Evolutionary conservation across 2,888 invertebrate genomes (phyloP).

Genomic region (Dinocampus coccinellae): DNA sequence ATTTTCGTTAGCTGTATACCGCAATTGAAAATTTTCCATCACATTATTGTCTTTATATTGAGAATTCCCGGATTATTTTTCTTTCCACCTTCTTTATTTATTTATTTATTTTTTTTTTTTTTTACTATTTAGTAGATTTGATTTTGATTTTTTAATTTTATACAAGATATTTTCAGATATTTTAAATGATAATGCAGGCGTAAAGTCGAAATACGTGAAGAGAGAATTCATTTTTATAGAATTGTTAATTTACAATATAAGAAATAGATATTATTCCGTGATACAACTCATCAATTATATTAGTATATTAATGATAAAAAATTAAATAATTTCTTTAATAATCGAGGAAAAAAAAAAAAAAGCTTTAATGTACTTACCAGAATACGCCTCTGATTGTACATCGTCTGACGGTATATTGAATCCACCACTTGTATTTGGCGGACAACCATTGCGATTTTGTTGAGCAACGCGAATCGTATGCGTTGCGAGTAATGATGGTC

Average conservation of each 20-base stretch:
- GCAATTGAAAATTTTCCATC: constrained; percentile 10
- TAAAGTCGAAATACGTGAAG: no score
- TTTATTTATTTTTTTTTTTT: no score
- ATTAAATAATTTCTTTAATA: not conserved
- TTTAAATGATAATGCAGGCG: no score
- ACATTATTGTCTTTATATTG: no score
- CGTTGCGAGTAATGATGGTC: constrained; percentile 80
- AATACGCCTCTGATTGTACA: constrained; percentile 58
- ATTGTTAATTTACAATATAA: no score
- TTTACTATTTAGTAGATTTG: no score
- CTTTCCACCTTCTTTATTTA: no score
- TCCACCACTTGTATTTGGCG: constrained; percentile 63
- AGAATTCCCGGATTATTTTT: no score
- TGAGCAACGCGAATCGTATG: constrained; percentile 72
- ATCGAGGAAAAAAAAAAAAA: not conserved
- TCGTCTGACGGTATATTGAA: constrained; percentile 71
- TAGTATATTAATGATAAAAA: not conserved
- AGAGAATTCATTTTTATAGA: no score
- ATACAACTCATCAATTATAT: not conserved
- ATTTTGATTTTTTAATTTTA: no score
- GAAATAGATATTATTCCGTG: no score
- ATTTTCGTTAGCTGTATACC: constrained; percentile 43
- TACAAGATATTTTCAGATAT: no score
- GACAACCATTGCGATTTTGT: constrained; percentile 60
- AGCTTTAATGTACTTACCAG: constrained; percentile 51